Evolutionary conservation across 2,797 vertebrate genomes (phyloP), one percentile per base, ranked within the genome.

Genomic region (Diplodus sargus): DNA sequence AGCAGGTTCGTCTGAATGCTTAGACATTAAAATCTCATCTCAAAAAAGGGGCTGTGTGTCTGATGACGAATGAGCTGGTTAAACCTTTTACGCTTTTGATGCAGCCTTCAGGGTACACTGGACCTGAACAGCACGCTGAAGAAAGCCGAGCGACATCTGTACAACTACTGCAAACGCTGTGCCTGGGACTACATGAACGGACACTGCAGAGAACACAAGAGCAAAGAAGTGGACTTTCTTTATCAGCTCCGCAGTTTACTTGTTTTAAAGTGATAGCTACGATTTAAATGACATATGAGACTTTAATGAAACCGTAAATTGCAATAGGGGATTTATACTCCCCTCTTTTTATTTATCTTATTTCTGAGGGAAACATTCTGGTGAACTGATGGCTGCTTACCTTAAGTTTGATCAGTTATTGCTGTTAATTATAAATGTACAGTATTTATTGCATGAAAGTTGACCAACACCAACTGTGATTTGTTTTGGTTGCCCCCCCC

Each of bases 81-180:
- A 61, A 73, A 52, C 11, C 4, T 51, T 48, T 68, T 39, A 39
- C 2, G 14, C 43, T 67, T 70, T 62, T 61, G 5, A 3, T 74
- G 58, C 87, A 96, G 96, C 82, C 90, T 96, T 65, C 95, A 96
- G 86, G 93, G 95, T 66, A 94, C 87, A 16, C 89, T 96, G 89
- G 94, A 96, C 77, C 83, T 96, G 70, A 95, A 95, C 87, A 87
- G 81, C 82, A 94, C 89, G 0, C 82, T 96, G 81, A 93, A 93
- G 87, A 95, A 94, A 72, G 95, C 96, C 1, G 95, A 96, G 85
- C 81, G 88, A 52, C 94, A 91, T 79, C 94, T 96, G 87, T 95
- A 94, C 79, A 93, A 95, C 90, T 96, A 96, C 93, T 96, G 95
- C 88, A 95, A 94, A 72, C 87, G 92, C 17, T 93, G 90, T 30